A percentile compares a stretch with the other conserved stretches of the same genome.
phyloP scores from a whole-genome alignment of 1,140 invertebrate genomes.

The Pteromalus puparum region DNA sequence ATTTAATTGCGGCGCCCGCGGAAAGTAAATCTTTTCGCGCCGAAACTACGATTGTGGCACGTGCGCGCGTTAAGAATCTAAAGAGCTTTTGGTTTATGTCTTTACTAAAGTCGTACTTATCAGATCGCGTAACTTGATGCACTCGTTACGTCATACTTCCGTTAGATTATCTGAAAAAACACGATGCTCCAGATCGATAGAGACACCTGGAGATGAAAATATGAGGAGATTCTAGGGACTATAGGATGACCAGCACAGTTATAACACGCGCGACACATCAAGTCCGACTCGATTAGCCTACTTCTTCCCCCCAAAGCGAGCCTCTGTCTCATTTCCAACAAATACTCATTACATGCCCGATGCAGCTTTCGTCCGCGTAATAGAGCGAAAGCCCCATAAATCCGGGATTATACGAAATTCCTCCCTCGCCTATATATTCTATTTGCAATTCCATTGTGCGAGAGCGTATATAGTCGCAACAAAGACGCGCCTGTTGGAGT shows the following conservation, averaged over 20 bases:
- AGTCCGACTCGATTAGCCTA: background rate
- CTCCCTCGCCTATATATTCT: background rate
- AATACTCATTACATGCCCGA: background rate
- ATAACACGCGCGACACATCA: background rate
- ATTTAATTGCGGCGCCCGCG: background rate
- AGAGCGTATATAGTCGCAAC: background rate
- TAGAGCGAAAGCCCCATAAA: constrained; percentile 10
- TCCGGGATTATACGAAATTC: constrained; percentile 13
- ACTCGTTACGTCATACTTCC: background rate
- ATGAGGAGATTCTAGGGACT: too few relatives aligned
- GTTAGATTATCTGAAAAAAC: background rate
- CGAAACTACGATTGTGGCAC: background rate
- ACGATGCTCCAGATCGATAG: too few relatives aligned
- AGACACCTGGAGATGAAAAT: too few relatives aligned
- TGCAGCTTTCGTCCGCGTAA: background rate
- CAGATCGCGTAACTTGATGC: background rate
- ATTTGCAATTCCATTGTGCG: constrained; percentile 23
- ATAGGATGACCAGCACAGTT: background rate
- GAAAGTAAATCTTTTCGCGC: background rate
- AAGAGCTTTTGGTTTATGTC: too few relatives aligned
- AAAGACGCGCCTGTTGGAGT: constrained; percentile 11
- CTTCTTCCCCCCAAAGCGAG: background rate
- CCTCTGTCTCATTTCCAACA: background rate
- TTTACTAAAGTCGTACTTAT: too few relatives aligned
- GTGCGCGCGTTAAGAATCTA: too few relatives aligned